A percentile compares a stretch with the other conserved stretches of the same genome.
Evolutionary conservation across 2,113 vertebrate genomes (phyloP).

Genomic region (Cavia aperea): DNA sequence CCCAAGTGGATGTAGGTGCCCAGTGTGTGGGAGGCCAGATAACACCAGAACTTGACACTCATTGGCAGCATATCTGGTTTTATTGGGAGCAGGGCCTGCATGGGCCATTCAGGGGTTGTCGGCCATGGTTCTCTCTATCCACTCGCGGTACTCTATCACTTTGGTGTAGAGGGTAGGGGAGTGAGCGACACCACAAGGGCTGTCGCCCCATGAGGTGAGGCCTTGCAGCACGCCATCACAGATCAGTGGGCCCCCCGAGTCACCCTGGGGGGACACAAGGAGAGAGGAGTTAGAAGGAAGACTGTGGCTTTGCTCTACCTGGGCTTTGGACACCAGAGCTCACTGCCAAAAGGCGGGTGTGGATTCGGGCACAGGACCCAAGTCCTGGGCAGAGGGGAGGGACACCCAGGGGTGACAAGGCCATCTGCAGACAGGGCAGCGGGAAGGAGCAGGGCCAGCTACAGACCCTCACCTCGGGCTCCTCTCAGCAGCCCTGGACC

Average conservation of each 20-base stretch:
- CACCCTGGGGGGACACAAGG: conserved; percentile 9
- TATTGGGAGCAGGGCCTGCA: not conserved
- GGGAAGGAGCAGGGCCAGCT: not conserved
- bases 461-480: not conserved
- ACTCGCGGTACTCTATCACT: rapidly evolving
- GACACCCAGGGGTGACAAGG: not conserved
- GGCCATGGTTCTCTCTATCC: conserved; percentile 25
- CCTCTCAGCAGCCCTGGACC: not conserved
- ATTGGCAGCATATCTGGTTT: conserved; percentile 17
- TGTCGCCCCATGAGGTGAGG: conserved; percentile 10
- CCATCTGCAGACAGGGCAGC: not conserved
- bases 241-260: conserved; percentile 44
- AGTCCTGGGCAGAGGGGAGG: not conserved
- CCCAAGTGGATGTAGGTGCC: not conserved
- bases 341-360: not conserved
- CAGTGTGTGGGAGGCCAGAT: not conserved
- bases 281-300: not conserved
- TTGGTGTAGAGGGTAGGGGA: not conserved
- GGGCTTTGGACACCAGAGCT: not conserved
- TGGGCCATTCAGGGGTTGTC: not conserved
- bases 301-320: not conserved
- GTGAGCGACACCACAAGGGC: not conserved
- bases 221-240: conserved; percentile 43
- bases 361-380: not conserved
- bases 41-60: not conserved